phyloP scores from a whole-genome alignment of 2,797 vertebrate species.

The Acomys russatus region DNA sequence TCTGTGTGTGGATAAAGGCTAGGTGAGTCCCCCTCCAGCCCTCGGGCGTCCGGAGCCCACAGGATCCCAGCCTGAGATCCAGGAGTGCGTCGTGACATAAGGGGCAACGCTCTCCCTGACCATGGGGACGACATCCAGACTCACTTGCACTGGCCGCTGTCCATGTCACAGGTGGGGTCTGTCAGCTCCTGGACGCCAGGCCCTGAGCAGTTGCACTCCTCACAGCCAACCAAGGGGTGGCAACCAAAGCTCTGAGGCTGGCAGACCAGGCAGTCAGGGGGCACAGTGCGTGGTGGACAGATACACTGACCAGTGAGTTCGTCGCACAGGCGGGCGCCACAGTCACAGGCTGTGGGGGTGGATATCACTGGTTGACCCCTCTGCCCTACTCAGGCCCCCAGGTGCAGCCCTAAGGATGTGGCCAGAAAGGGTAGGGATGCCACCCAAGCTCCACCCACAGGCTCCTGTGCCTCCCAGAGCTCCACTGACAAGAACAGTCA shows the following conservation, averaged over 20 bases:
- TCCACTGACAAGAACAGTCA: accelerated
- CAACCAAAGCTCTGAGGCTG: constrained; percentile 96
- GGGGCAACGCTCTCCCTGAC: background rate
- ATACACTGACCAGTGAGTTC: constrained; percentile 95
- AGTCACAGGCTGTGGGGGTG: constrained; percentile 92
- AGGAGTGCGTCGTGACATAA: accelerated
- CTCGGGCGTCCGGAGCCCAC: accelerated
- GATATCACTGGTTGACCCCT: background rate
- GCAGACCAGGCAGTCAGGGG: constrained; percentile 93
- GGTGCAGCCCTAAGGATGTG: background rate
- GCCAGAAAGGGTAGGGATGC: accelerated
- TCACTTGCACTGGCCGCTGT: constrained; percentile 97
- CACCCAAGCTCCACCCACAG: background rate
- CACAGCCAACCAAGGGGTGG: constrained; percentile 96
- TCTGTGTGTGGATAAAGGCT: constrained; percentile 80
- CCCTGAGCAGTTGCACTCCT: constrained; percentile 96
- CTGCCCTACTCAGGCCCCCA: accelerated
- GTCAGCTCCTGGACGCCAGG: constrained; percentile 90
- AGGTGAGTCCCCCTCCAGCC: background rate
- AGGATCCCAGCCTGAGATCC: background rate
- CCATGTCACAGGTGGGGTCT: constrained; percentile 91
- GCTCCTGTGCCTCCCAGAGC: background rate
- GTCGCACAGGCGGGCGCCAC: constrained; percentile 93
- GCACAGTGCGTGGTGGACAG: constrained; percentile 95
- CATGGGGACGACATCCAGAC: accelerated